Evolutionary conservation across 2,113 vertebrate species (phyloP).

Genomic region (Mesembrinibis cayennensis): DNA sequence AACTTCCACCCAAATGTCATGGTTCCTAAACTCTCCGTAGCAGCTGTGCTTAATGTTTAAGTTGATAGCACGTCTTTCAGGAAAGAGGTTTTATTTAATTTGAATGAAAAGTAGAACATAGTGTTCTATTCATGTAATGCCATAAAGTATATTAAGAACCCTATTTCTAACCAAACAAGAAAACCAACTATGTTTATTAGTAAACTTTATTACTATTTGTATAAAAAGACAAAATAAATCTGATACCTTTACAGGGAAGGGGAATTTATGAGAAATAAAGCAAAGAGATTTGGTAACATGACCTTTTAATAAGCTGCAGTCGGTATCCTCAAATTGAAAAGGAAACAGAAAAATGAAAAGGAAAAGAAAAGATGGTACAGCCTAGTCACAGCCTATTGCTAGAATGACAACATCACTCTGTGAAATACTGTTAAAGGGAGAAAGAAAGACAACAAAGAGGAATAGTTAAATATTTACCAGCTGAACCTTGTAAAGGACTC

Average conservation of each 20-base stretch:
- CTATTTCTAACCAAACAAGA: neutral
- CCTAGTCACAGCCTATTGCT: neutral
- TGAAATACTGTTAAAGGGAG: neutral
- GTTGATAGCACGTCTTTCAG: neutral
- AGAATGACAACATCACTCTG: neutral
- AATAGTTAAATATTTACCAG: slow-evolving; percentile 34
- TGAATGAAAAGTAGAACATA: neutral
- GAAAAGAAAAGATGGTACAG: neutral
- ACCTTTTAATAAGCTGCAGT: neutral
- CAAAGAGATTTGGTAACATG: neutral
- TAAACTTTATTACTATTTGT: neutral
- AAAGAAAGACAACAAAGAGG: neutral
- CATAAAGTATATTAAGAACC: neutral
- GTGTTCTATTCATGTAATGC: neutral
- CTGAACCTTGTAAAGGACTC: neutral
- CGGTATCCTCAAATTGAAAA: neutral
- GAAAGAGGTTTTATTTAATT: neutral
- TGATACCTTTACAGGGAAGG: neutral
- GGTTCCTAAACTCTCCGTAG: neutral
- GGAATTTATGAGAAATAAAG: neutral
- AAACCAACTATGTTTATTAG: neutral
- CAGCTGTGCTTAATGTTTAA: neutral
- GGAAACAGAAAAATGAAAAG: neutral
- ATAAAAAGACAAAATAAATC: neutral
- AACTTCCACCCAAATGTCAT: neutral